Conservation (phyloP, 2,888 invertebrate genomes). For the Nephrotoma guestfalica region DNA sequence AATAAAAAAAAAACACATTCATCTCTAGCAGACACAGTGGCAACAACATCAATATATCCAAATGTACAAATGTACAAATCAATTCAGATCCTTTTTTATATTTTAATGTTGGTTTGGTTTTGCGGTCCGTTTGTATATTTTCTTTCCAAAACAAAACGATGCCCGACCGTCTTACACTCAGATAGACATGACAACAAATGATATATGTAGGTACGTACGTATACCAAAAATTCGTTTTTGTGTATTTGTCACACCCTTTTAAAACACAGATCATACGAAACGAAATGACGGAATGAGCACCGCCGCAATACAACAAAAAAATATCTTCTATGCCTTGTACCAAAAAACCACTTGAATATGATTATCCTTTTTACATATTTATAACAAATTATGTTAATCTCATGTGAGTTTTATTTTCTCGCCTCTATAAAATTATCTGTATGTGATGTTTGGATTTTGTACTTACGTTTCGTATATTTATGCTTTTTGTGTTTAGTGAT, state of each 20-base stretch:
- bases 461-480: neutral
- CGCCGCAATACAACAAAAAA: neutral
- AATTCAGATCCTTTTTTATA: neutral
- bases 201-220: neutral
- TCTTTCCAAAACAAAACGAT: neutral
- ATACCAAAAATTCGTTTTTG: neutral
- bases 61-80: neutral
- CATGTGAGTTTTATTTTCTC: neutral
- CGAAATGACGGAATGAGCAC: neutral
- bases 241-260: neutral
- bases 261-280: neutral
- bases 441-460: neutral
- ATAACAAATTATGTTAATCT: neutral
- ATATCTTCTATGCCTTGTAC: neutral
- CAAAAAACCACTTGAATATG: neutral
- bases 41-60: neutral
- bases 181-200: neutral
- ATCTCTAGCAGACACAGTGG: neutral
- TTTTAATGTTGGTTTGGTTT: neutral
- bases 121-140: neutral
- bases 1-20: neutral
- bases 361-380: neutral
- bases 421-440: neutral
- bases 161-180: neutral
- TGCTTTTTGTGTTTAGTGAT: neutral